A percentile compares a stretch with the other conserved stretches of the same genome.
These are phyloP conservation scores for Ips typographus DNA, from an alignment of 1,140 invertebrate species.

Conservation along the genomic window DNA sequence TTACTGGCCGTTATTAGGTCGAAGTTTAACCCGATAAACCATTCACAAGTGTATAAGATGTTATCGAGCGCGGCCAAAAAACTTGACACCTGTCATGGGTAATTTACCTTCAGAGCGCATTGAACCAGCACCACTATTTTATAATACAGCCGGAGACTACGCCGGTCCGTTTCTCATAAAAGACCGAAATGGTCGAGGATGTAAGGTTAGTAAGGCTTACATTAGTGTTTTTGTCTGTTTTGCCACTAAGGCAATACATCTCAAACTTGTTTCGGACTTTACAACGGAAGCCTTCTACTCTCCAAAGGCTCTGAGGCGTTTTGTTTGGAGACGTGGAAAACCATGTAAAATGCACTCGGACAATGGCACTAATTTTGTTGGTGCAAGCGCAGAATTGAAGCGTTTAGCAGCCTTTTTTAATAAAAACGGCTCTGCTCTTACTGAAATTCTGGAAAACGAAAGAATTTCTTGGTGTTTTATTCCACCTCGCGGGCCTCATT, in stretches of 20 bases:
- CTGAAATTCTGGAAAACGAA: too few species aligned
- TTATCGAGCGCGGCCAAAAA: constrained; percentile 23
- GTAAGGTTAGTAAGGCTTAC: neutral
- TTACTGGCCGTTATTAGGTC: constrained; percentile 39
- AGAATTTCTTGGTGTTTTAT: too few species aligned
- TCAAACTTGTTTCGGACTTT: constrained; percentile 49
- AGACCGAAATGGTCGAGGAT: constrained; percentile 22
- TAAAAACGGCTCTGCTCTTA: too few species aligned
- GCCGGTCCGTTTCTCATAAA: constrained; percentile 45
- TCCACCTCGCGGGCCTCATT: too few species aligned
- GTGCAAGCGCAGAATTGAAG: too few species aligned
- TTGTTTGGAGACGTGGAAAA: too few species aligned
- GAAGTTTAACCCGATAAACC: constrained; percentile 26
- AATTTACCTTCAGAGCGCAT: constrained; percentile 46
- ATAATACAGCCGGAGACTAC: constrained; percentile 45
- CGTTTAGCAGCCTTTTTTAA: too few species aligned
- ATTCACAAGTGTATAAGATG: constrained; percentile 30
- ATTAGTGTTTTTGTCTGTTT: neutral
- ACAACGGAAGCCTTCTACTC: too few species aligned
- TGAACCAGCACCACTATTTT: constrained; percentile 41
- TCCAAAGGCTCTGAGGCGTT: too few species aligned
- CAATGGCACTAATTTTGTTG: too few species aligned
- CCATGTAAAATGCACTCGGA: too few species aligned
- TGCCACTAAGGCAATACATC: constrained; percentile 50
- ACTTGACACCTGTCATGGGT: constrained; percentile 42